Evolutionary conservation across 2,797 vertebrate species (phyloP).

Genomic region (Cygnus olor): DNA sequence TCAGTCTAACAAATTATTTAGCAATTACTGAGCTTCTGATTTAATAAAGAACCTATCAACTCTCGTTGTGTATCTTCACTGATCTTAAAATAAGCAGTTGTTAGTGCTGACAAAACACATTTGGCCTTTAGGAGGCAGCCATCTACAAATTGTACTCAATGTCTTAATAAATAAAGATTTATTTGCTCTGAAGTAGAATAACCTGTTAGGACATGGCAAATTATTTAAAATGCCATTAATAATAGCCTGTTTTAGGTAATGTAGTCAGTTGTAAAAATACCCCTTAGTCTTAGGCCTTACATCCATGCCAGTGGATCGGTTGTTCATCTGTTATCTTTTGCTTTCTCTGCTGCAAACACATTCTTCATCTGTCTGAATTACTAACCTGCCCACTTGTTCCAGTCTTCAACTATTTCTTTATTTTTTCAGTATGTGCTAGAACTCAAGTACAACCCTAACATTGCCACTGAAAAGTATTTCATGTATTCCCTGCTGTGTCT

Average conservation of each 20-base stretch:
- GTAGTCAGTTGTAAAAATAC: background rate
- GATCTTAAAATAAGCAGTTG: background rate
- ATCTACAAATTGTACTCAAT: background rate
- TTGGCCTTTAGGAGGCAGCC: conserved; percentile 44
- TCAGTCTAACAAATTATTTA: background rate
- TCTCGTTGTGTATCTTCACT: background rate
- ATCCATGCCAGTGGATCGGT: background rate
- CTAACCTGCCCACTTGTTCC: background rate
- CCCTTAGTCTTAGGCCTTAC: background rate
- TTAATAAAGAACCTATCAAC: background rate
- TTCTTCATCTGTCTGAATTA: background rate
- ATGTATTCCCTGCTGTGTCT: background rate
- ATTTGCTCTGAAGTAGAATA: background rate
- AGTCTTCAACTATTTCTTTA: background rate
- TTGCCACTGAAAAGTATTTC: background rate
- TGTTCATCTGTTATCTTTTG: background rate
- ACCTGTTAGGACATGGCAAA: background rate
- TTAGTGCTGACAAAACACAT: background rate
- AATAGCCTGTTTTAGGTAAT: background rate
- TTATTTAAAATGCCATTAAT: background rate
- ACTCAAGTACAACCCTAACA: background rate
- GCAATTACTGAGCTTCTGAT: background rate
- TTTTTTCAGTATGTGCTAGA: background rate
- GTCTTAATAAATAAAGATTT: background rate
- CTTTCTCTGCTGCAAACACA: background rate